Base-by-base conservation (phyloP, 2,888 invertebrate species). In the Drosophila eohydei region DNA sequence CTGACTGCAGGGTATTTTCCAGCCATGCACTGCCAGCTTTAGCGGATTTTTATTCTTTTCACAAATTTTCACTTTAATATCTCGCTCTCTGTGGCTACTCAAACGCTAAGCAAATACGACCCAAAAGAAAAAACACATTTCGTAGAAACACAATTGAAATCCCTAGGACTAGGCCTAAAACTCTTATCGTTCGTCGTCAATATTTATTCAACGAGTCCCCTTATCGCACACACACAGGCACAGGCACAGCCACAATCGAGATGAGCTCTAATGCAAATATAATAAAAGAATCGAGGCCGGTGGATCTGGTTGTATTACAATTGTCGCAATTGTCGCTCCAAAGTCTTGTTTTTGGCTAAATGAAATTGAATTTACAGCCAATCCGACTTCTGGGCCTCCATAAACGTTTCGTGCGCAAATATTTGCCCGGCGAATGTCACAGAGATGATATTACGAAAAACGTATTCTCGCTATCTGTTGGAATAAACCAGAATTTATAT, bases 121-220 rank as follows among this genome's bases (percentile, higher is more conserved):
- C 46, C 28, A 46, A 51, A 66, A 48, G 60, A 71, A 69, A 26
- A 48, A 48, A 50, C 2, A 48, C 48, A 48, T 48, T 48, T 36
- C 46, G 8, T 46, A 28, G 12, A 43, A 60, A 32, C 56, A 46
- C 16, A 64, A 50, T 50, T 60, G 5, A 34, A 51, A 30, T 50
- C 16, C 36, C 38, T 34, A 34, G 28, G 34, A 3, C 44, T 32
- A 11, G 65, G 44, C 59, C 54, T 14, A 34, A 26, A 26, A 48
- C 41, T 57, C 77, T 81, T 81, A 81, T 84, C 80, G 68, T 28
- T 41, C 8, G 50, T 14, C 48, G 57, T 65, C 73, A 83, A 83
- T 83, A 75, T 83, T 83, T 69, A 54, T 34, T 16, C 21, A 50
- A 3, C 57, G 43, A 64, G 50, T 40, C 21, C 44, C 28, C 58